These are phyloP conservation scores for Papilio polyxenes DNA, from an alignment of 1,140 invertebrate species.

Conservation along the genomic window DNA sequence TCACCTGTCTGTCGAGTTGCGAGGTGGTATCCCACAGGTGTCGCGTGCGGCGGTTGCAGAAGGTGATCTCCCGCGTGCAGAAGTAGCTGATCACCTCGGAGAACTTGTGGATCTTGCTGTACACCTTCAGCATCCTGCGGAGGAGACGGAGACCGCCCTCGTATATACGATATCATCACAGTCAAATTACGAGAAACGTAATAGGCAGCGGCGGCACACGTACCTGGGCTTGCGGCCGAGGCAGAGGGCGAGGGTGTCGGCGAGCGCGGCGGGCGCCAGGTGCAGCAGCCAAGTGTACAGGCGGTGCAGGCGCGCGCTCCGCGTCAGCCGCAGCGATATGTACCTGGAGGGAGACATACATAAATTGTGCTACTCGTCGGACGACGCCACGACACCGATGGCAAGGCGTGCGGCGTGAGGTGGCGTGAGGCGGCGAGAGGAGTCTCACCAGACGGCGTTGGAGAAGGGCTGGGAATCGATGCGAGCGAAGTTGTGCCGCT, in stretches of 20 bases:
- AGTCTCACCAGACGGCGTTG: constrained; percentile 81
- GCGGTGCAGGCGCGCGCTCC: constrained; percentile 69
- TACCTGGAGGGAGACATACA: constrained; percentile 65
- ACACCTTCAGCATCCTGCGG: constrained; percentile 84
- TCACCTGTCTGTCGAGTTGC: constrained; percentile 56
- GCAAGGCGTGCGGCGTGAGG: neutral
- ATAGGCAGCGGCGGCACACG: constrained; percentile 47
- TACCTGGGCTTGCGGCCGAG: constrained; percentile 85
- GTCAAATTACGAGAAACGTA: no score
- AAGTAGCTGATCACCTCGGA: constrained; percentile 87
- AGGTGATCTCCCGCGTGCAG: constrained; percentile 86
- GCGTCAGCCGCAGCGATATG: constrained; percentile 80
- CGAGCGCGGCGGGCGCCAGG: constrained; percentile 84
- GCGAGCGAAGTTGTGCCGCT: constrained; percentile 74
- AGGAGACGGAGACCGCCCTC: neutral
- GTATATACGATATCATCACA: no score
- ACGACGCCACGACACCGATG: neutral
- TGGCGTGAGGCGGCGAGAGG: neutral
- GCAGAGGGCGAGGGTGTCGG: constrained; percentile 83
- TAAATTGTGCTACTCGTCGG: neutral
- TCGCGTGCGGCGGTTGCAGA: constrained; percentile 84
- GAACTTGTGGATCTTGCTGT: constrained; percentile 89
- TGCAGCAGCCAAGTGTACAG: constrained; percentile 82
- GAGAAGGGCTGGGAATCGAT: constrained; percentile 80
- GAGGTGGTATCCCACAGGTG: constrained; percentile 60